These are phyloP conservation scores for Thunnus albacares DNA, from an alignment of 2,797 vertebrate species.

Conservation along the genomic window DNA sequence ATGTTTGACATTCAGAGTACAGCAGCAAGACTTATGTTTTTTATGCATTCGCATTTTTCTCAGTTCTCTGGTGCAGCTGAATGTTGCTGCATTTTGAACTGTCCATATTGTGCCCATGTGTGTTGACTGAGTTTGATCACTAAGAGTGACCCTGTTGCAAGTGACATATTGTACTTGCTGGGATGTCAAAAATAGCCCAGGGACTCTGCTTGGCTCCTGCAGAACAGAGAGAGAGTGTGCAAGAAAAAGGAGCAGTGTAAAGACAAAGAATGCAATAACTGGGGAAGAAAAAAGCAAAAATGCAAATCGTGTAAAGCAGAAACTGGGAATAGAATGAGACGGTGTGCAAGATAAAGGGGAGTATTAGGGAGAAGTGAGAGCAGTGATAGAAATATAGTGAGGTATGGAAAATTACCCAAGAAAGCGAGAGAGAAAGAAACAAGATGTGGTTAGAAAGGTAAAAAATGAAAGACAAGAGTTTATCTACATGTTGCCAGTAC, in stretches of 20 bases:
- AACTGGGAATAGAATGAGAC: constrained; percentile 14
- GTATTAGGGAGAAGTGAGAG: not conserved
- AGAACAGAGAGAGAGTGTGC: constrained; percentile 7
- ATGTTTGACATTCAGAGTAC: not conserved
- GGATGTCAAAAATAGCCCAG: constrained; percentile 57
- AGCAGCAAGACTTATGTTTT: not conserved
- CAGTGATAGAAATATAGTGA: not conserved
- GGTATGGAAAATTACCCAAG: not conserved
- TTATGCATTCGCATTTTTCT: not conserved
- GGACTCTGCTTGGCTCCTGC: constrained; percentile 37
- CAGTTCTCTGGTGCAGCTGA: constrained; percentile 9
- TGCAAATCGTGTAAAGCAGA: constrained; percentile 8
- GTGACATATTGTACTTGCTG: constrained; percentile 53
- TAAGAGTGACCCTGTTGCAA: constrained; percentile 43
- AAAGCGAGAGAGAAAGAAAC: not conserved
- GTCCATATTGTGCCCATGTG: constrained; percentile 12
- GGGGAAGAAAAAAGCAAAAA: constrained; percentile 9
- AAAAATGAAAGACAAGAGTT: too few relatives aligned
- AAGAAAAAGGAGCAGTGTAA: constrained; percentile 1
- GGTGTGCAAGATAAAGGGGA: not conserved
- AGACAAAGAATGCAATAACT: not conserved
- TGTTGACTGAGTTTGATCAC: constrained; percentile 37
- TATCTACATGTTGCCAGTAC: not conserved
- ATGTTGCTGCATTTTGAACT: constrained; percentile 8
- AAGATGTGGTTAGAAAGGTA: not conserved